Percentiles rank a stretch among this genome's conserved stretches.
phyloP scores from a whole-genome alignment of 2,888 invertebrate species.

The Penaeus monodon region DNA sequence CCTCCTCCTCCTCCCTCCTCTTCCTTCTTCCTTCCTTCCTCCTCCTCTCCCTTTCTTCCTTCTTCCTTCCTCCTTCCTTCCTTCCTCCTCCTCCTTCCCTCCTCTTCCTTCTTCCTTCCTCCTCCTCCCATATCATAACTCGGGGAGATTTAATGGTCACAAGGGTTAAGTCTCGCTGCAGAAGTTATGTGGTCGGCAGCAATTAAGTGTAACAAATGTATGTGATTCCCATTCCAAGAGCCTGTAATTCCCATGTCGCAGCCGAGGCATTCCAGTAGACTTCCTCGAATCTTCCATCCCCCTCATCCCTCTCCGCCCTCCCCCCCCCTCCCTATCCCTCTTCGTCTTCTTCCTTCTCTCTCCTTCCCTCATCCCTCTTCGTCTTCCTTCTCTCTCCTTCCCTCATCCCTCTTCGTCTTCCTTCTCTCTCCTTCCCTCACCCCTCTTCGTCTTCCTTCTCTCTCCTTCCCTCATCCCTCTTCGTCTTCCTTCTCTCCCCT shows the following conservation, averaged over 20 bases:
- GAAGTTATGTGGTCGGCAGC: background rate
- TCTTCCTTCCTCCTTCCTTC: background rate
- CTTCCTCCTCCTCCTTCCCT: background rate
- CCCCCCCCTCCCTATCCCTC: background rate
- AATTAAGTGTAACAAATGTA: slow-evolving; percentile 42
- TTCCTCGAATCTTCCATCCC: too few species aligned
- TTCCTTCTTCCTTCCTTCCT: background rate
- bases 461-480: too few species aligned
- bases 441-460: too few species aligned
- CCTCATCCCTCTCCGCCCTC: too few species aligned
- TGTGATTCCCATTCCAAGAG: slow-evolving; percentile 34
- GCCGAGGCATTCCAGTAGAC: background rate
- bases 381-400: background rate
- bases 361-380: background rate
- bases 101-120: background rate
- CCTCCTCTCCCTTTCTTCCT: background rate
- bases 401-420: too few species aligned
- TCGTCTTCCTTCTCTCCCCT: too few species aligned
- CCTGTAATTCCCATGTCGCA: slow-evolving; percentile 25
- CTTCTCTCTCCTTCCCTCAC: too few species aligned
- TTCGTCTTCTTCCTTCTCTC: background rate
- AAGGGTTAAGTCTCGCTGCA: too few species aligned
- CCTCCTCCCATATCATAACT: background rate
- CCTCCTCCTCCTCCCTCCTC: background rate
- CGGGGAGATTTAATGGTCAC: too few species aligned